Percentiles rank a stretch among this genome's conserved stretches.
Evolutionary conservation across 2,113 vertebrate species (phyloP).

Genomic region (Bambusicola thoracicus): DNA sequence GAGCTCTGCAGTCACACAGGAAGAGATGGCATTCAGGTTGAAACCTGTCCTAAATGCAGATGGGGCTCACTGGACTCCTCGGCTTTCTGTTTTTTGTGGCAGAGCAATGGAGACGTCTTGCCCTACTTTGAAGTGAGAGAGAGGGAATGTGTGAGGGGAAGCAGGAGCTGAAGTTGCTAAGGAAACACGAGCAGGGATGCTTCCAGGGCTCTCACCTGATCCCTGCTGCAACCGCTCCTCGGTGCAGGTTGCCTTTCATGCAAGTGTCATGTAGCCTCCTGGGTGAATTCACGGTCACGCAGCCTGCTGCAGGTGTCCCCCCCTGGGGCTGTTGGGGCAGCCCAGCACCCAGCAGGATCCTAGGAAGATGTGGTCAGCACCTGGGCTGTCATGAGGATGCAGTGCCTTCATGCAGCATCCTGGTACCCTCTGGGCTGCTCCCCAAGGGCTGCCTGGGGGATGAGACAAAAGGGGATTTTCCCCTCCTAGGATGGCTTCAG

Average conservation of each 20-base stretch:
- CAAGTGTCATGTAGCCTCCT: background rate
- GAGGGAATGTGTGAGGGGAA: constrained; percentile 24
- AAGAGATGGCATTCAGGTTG: background rate
- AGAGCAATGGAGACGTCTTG: background rate
- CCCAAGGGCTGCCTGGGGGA: background rate
- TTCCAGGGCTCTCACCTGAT: constrained; percentile 51
- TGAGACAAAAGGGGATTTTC: background rate
- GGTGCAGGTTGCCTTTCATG: background rate
- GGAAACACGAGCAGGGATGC: constrained; percentile 53
- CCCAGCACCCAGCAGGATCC: background rate
- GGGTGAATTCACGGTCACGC: background rate
- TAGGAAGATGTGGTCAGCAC: rapidly evolving
- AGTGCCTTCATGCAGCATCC: rapidly evolving
- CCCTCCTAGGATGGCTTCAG: background rate
- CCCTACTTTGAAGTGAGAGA: constrained; percentile 15
- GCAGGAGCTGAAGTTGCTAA: constrained; percentile 65
- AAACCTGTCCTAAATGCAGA: background rate
- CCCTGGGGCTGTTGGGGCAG: background rate
- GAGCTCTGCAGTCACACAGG: rapidly evolving
- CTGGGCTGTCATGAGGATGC: rapidly evolving
- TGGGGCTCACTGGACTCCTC: background rate
- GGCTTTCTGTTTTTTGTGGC: background rate
- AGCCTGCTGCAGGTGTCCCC: background rate
- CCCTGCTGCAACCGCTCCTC: background rate
- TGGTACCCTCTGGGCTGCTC: rapidly evolving